Percentiles rank a stretch among this genome's conserved stretches.
phyloP scores from a whole-genome alignment of 2,888 invertebrate genomes.

The Resseliella maxima region DNA sequence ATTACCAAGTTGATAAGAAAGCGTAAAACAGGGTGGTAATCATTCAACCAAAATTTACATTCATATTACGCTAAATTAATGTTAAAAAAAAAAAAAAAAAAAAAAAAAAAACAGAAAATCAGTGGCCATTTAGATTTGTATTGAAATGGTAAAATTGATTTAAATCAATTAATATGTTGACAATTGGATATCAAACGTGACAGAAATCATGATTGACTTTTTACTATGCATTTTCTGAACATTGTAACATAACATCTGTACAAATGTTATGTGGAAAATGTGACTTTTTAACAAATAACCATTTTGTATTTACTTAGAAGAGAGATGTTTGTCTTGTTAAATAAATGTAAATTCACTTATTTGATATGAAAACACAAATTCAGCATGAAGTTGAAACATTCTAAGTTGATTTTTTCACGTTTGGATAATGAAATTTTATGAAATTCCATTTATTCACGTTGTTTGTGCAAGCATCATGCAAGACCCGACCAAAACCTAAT shows the following conservation, averaged over 20 bases:
- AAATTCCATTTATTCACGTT: not conserved
- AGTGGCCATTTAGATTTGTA: too few species aligned
- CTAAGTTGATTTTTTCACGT: not conserved
- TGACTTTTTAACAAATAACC: too few species aligned
- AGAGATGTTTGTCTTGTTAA: too few species aligned
- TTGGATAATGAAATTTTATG: not conserved
- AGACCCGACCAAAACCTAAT: not conserved
- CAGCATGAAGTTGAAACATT: not conserved
- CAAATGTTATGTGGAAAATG: too few species aligned
- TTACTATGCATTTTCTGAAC: too few species aligned
- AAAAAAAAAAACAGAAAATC: too few species aligned
- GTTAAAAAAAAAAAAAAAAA: too few species aligned
- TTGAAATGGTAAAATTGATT: not conserved
- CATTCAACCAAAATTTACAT: not conserved
- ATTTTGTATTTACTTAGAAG: too few species aligned
- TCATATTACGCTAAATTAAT: too few species aligned
- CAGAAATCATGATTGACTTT: too few species aligned
- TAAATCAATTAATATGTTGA: not conserved
- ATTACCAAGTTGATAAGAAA: not conserved
- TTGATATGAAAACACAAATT: not conserved
- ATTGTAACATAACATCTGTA: too few species aligned
- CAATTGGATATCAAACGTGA: not conserved
- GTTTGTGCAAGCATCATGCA: too few species aligned
- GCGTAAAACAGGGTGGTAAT: not conserved
- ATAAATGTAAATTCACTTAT: not conserved